Evolutionary conservation across 2,888 invertebrate species (phyloP).

Genomic region (Harpagoxenus sublaevis): DNA sequence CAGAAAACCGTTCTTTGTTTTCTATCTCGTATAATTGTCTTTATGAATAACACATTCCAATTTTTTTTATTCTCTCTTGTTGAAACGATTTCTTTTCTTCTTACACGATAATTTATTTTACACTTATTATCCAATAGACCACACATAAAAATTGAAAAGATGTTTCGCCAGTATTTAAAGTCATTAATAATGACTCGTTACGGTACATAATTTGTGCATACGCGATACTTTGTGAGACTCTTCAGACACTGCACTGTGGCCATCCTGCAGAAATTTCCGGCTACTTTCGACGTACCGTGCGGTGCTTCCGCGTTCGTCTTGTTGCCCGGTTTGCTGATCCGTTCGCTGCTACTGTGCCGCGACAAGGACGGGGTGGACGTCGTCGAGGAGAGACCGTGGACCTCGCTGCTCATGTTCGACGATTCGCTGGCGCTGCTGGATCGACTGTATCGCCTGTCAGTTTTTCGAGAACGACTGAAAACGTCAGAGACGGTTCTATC

Average conservation of each 20-base stretch:
- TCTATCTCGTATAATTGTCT: background rate
- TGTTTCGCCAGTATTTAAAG: background rate
- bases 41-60: background rate
- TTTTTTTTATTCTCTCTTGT: background rate
- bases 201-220: background rate
- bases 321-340: constrained; percentile 77
- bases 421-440: constrained; percentile 85
- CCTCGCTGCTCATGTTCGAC: constrained; percentile 84
- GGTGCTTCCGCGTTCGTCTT: constrained; percentile 75
- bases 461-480: constrained; percentile 82
- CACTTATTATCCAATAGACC: background rate
- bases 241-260: too few relatives aligned
- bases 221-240: background rate
- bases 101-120: background rate
- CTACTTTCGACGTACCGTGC: constrained; percentile 63
- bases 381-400: constrained; percentile 84
- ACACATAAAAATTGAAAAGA: background rate
- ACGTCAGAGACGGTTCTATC: constrained; percentile 6
- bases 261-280: background rate
- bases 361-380: constrained; percentile 87
- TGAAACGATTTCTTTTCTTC: constrained; percentile 6
- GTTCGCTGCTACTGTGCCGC: constrained; percentile 84
- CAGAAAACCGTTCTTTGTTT: background rate
- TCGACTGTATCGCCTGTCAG: constrained; percentile 83
- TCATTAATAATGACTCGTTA: background rate